These are phyloP conservation scores for Diarsia brunnea DNA, from an alignment of 2,888 invertebrate species.

Conservation along the genomic window DNA sequence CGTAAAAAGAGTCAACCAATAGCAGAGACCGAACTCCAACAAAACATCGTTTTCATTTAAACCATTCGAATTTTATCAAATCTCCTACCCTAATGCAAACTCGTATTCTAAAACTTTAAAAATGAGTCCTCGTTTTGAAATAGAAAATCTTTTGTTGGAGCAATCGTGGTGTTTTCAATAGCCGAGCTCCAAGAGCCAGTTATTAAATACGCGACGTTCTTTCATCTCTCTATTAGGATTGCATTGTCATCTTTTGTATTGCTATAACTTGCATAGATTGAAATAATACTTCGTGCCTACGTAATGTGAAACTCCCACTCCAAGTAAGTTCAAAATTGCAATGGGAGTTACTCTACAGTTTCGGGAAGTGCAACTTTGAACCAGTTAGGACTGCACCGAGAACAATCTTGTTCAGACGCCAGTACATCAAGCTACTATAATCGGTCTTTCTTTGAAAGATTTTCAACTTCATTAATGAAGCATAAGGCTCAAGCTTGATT, in stretches of 20 bases:
- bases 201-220: conserved; percentile 56
- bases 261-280: conserved; percentile 2
- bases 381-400: not conserved
- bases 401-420: not conserved
- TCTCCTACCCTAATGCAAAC: conserved; percentile 46
- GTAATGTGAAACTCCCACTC: not conserved
- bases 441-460: no score
- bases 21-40: conserved; percentile 33
- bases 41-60: conserved; percentile 76
- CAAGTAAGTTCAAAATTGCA: not conserved
- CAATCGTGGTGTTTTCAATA: conserved; percentile 60
- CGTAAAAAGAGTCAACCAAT: no score
- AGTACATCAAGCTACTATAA: no score
- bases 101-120: conserved; percentile 60
- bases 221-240: conserved; percentile 49
- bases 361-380: not conserved
- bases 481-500: no score
- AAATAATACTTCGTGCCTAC: not conserved
- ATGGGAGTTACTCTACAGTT: not conserved
- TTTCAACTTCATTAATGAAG: no score
- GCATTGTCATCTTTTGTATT: conserved; percentile 46
- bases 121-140: conserved; percentile 69
- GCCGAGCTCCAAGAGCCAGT: conserved; percentile 48
- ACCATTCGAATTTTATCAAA: conserved; percentile 74
- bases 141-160: conserved; percentile 65